These are phyloP conservation scores for Lota lota DNA, from an alignment of 2,113 vertebrate genomes.

Conservation along the genomic window DNA sequence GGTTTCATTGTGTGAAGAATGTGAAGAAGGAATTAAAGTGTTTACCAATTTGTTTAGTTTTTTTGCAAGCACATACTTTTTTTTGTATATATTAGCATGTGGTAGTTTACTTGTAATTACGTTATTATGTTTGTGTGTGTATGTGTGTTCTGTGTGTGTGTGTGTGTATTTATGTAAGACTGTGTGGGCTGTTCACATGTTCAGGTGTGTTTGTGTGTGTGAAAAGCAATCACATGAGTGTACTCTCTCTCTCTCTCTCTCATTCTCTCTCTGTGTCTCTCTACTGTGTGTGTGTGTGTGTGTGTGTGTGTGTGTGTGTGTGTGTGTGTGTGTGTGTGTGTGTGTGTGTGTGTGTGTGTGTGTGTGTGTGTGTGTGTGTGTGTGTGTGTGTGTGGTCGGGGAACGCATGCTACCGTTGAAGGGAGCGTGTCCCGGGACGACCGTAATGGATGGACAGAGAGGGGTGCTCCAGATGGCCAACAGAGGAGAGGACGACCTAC, in stretches of 20 bases:
- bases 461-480: conserved; percentile 58
- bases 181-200: background rate
- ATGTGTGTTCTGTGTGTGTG: conserved; percentile 4
- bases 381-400: conserved; percentile 1
- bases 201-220: background rate
- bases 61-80: no score
- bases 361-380: background rate
- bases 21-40: no score
- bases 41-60: no score
- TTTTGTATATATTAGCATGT: background rate
- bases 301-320: background rate
- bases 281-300: no score
- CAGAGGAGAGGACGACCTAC: conserved; percentile 57
- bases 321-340: background rate
- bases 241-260: background rate
- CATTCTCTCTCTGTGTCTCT: no score
- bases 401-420: conserved; percentile 16
- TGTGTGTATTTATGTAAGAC: background rate
- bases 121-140: background rate
- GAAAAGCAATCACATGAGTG: background rate
- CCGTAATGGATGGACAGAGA: conserved; percentile 58
- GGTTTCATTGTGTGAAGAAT: no score
- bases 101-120: background rate
- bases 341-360: background rate
- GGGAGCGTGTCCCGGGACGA: conserved; percentile 37